Percentiles rank a stretch among this genome's conserved stretches.
These are phyloP conservation scores for Plebejus argus DNA, from an alignment of 2,888 invertebrate genomes.

Conservation along the genomic window DNA sequence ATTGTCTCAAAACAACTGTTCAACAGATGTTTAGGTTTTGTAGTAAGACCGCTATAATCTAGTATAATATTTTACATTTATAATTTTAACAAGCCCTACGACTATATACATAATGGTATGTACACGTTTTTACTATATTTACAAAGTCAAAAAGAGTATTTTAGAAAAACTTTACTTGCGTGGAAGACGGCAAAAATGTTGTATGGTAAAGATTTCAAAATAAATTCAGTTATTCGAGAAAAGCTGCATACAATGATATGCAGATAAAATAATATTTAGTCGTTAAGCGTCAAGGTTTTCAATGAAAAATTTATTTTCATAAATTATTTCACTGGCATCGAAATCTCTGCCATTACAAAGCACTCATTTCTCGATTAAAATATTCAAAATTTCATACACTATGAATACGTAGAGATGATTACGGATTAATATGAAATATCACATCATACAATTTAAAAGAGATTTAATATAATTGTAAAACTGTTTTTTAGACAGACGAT, in stretches of 20 bases:
- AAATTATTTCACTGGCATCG: not conserved
- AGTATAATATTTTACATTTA: conserved; percentile 1
- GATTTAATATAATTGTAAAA: not conserved
- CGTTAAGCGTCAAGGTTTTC: not conserved
- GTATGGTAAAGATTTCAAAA: not conserved
- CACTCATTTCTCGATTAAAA: conserved; percentile 13
- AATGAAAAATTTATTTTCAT: conserved; percentile 25
- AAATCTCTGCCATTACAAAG: conserved; percentile 4
- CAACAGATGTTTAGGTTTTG: no score
- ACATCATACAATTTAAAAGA: not conserved
- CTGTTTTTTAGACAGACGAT: not conserved
- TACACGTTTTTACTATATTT: conserved; percentile 30
- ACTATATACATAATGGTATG: conserved; percentile 26
- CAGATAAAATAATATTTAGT: not conserved
- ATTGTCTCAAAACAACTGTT: no score
- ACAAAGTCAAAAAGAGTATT: conserved; percentile 20
- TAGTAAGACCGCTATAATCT: no score
- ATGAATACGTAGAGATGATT: not conserved
- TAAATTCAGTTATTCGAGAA: not conserved
- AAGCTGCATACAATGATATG: conserved; percentile 4
- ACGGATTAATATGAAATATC: not conserved
- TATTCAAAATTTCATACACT: not conserved
- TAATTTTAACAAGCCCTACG: conserved; percentile 23
- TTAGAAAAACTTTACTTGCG: not conserved
- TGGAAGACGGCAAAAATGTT: conserved; percentile 22